Evolutionary conservation across 1,140 invertebrate species (phyloP).

Genomic region (Diuraphis noxia): DNA sequence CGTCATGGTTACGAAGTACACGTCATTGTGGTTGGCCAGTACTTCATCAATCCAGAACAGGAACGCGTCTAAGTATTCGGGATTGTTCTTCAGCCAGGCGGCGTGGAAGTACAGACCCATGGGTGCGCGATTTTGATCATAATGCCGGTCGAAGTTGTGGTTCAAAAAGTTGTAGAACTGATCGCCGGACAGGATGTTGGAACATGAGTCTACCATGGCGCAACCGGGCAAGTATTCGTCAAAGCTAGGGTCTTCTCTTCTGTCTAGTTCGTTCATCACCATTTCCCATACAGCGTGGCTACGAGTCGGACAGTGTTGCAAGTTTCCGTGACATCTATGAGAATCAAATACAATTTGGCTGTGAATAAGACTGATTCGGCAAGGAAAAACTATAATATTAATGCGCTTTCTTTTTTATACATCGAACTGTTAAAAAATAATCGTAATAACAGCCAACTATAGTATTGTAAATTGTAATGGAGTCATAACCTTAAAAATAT

Average conservation of each 20-base stretch:
- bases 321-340: constrained; percentile 86
- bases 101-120: constrained; percentile 94
- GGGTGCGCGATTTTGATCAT: constrained; percentile 90
- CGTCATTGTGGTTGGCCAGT: constrained; percentile 83
- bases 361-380: neutral
- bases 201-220: constrained; percentile 95
- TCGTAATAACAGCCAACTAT: neutral
- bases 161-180: constrained; percentile 95
- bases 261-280: constrained; percentile 95
- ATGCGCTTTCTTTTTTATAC: neutral
- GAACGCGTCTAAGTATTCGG: constrained; percentile 90
- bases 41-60: constrained; percentile 94
- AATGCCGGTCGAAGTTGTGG: constrained; percentile 94
- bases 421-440: neutral
- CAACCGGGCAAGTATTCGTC: constrained; percentile 92
- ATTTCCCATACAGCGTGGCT: constrained; percentile 95
- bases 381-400: neutral
- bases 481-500: neutral
- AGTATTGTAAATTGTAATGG: neutral
- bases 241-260: constrained; percentile 86
- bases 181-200: constrained; percentile 88
- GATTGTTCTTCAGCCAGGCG: constrained; percentile 93
- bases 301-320: constrained; percentile 89
- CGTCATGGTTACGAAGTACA: constrained; percentile 97
- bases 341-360: neutral